These are phyloP conservation scores for Camponotus vicinus DNA, from an alignment of 1,140 invertebrate species.

Conservation along the genomic window DNA sequence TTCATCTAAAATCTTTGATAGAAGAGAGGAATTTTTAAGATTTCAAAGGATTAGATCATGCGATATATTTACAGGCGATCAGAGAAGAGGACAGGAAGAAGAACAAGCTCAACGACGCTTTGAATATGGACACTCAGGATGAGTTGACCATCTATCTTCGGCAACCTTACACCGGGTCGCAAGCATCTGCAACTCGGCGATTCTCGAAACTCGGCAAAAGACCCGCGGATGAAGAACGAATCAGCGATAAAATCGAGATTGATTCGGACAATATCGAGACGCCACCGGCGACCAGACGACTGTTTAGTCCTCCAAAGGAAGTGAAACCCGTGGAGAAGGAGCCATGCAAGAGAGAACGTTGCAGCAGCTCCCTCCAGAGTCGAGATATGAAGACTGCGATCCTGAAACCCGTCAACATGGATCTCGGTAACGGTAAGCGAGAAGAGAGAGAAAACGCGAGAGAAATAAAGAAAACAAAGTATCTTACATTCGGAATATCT, in stretches of 20 bases:
- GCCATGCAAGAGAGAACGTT: conserved; percentile 84
- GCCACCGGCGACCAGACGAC: conserved; percentile 91
- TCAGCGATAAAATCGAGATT: conserved; percentile 92
- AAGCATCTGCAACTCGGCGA: conserved; percentile 72
- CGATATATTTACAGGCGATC: conserved; percentile 82
- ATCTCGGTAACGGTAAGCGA: conserved; percentile 83
- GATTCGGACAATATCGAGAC: conserved; percentile 97
- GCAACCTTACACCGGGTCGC: conserved; percentile 81
- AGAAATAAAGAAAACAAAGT: too few relatives aligned
- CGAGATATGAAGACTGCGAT: conserved; percentile 73
- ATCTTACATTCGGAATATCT: too few relatives aligned
- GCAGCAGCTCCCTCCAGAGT: conserved; percentile 78
- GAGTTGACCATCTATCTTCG: conserved; percentile 89
- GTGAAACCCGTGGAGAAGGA: conserved; percentile 86
- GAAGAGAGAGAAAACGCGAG: not conserved
- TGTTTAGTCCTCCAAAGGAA: conserved; percentile 89
- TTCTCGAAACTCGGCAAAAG: conserved; percentile 78
- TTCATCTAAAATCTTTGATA: not conserved
- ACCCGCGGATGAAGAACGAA: conserved; percentile 80
- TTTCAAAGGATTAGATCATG: conserved; percentile 18
- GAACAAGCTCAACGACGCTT: conserved; percentile 75
- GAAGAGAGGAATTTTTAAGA: not conserved
- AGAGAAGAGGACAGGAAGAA: conserved; percentile 87
- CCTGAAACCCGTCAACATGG: conserved; percentile 72
- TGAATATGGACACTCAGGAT: conserved; percentile 81